Evolutionary conservation across 2,113 vertebrate genomes (phyloP), one percentile per base, ranked within the genome.

Genomic region (Gila orcuttii): DNA sequence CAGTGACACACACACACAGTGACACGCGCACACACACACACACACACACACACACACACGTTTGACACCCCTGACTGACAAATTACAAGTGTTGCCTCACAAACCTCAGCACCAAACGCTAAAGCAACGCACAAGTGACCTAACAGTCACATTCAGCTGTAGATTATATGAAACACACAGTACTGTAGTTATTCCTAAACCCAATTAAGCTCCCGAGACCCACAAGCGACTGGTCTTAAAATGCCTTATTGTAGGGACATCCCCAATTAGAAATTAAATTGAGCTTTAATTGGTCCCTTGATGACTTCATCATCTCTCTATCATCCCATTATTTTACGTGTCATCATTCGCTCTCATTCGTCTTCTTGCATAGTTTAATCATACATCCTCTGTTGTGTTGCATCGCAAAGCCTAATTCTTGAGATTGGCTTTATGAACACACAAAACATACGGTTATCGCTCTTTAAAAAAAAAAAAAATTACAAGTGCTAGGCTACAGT

Each of bases 231-330:
- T 86, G 77, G 79, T 86, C 86, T 86, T 82, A 87, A 89, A 86
- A 89, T 81, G 84, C 86, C 89, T 88, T 77, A 86, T 81, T 79
- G 87, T 84, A 84, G 84, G 82, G 69, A 68, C 59, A 69, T 90
- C 82, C 82, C 81, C 87, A 87, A 91, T 84, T 89, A 87, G 79
- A 84, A 87, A 92, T 87, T 87, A 89, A 91, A 88, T 84, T 76
- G 86, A 84, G 81, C 85, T 90, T 86, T 92, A 91, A 92, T 90
- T 92, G 90, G 83, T 82, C 76, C 62, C 39, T 79, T 93, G 91
- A 93, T 92, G 88, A 90, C 87, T 91, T 91, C 87, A 92, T 91
- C 88, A 89, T 87, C 86, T 85, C 86, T 85, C 87, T 82, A 90
- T 92, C 89, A 91, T 89, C 86, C 85, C 87, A 91, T 86, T 92